Conservation (phyloP, 2,113 vertebrate genomes). For the Thamnophis sirtalis region DNA sequence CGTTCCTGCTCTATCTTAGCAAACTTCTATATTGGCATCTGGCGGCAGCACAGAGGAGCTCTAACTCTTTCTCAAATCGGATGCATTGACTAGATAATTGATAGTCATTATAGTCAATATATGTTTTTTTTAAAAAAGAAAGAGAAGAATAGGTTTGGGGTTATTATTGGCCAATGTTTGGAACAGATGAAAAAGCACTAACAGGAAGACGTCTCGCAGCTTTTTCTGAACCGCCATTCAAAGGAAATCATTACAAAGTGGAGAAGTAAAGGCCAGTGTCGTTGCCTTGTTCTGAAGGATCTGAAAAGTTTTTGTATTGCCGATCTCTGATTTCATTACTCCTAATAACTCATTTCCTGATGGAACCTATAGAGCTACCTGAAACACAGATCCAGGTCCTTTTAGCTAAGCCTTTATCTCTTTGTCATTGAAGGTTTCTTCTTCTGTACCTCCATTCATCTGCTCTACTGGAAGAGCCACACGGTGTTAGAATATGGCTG, state of each 20-base stretch:
- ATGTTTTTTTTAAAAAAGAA: slow-evolving; percentile 56
- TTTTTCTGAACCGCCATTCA: slow-evolving; percentile 68
- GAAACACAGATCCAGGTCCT: slow-evolving; percentile 65
- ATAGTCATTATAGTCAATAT: slow-evolving; percentile 61
- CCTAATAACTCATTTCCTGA: slow-evolving; percentile 70
- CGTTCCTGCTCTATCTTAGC: background rate
- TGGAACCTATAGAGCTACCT: slow-evolving; percentile 69
- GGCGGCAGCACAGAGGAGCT: slow-evolving; percentile 66
- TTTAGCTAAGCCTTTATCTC: slow-evolving; percentile 70
- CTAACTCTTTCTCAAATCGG: slow-evolving; percentile 62
- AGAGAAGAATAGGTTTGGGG: slow-evolving; percentile 61
- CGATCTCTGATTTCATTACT: slow-evolving; percentile 67
- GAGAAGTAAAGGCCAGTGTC: slow-evolving; percentile 64
- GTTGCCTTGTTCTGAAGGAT: slow-evolving; percentile 65
- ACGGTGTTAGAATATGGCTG: slow-evolving; percentile 70
- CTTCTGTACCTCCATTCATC: slow-evolving; percentile 70
- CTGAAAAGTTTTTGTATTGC: slow-evolving; percentile 72
- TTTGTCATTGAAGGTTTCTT: slow-evolving; percentile 59
- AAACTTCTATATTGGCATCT: slow-evolving; percentile 53
- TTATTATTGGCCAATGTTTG: slow-evolving; percentile 68
- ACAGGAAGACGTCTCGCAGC: slow-evolving; percentile 69
- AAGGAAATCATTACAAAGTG: slow-evolving; percentile 69
- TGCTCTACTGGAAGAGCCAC: slow-evolving; percentile 68
- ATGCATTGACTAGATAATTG: slow-evolving; percentile 54
- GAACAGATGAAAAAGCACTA: slow-evolving; percentile 69